Percentiles rank a stretch among this genome's conserved stretches.
These are phyloP conservation scores for Narcine bancroftii DNA, from an alignment of 2,113 vertebrate genomes.

Conservation along the genomic window DNA sequence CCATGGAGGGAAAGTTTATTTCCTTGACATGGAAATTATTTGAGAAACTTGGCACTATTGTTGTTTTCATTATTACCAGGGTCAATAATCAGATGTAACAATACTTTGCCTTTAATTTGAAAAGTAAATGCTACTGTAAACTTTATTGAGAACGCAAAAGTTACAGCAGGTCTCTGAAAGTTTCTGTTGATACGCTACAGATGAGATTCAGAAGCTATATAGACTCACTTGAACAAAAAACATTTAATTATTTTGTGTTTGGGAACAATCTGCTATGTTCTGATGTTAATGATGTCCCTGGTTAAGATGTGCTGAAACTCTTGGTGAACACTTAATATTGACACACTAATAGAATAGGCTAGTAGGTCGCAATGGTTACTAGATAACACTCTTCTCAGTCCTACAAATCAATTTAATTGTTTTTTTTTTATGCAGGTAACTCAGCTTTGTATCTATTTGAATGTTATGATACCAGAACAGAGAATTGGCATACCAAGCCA, in stretches of 20 bases:
- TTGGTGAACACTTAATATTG: not conserved
- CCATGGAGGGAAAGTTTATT: too few species aligned
- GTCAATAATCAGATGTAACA: not conserved
- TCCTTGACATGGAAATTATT: not conserved
- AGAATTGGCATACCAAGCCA: conserved; percentile 88
- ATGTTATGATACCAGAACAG: conserved; percentile 90
- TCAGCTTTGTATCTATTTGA: conserved; percentile 89
- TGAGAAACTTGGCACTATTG: not conserved
- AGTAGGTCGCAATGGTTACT: not conserved
- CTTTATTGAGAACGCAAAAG: not conserved
- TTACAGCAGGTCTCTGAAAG: not conserved
- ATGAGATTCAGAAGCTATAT: not conserved
- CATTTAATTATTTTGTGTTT: not conserved
- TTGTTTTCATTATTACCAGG: not conserved
- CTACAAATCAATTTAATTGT: not conserved
- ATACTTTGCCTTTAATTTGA: not conserved
- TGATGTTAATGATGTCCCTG: not conserved
- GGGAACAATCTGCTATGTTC: not conserved
- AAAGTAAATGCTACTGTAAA: not conserved
- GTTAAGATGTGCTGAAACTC: not conserved
- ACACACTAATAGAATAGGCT: not conserved
- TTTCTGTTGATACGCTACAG: not conserved
- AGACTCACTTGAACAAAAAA: not conserved
- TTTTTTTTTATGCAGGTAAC: conserved; percentile 66
- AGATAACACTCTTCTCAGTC: not conserved